These are phyloP conservation scores for Pangasius mekongensis DNA, from an alignment of 2,797 vertebrate species.

Conservation along the genomic window DNA sequence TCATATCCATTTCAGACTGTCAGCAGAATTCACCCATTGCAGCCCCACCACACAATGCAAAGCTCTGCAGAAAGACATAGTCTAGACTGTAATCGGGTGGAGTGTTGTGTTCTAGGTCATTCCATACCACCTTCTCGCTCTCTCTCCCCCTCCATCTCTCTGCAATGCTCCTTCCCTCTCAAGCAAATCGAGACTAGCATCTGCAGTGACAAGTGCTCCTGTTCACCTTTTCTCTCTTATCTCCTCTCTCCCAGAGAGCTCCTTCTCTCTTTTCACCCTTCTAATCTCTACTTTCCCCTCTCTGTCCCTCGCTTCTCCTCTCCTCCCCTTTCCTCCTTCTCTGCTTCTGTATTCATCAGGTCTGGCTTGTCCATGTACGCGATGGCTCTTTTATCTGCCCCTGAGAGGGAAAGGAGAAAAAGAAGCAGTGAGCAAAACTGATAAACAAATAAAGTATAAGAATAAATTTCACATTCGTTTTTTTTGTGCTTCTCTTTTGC, in stretches of 20 bases:
- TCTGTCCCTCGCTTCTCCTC: slow-evolving; percentile 46
- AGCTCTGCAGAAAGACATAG: slow-evolving; percentile 10
- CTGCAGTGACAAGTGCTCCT: slow-evolving; percentile 83
- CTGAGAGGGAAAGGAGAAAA: slow-evolving; percentile 31
- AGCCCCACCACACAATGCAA: not conserved
- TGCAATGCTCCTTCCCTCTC: slow-evolving; percentile 49
- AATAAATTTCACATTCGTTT: slow-evolving; percentile 38
- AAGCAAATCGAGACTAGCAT: slow-evolving; percentile 78
- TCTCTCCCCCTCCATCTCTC: slow-evolving; percentile 6
- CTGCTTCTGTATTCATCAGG: slow-evolving; percentile 50
- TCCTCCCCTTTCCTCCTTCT: slow-evolving; percentile 35
- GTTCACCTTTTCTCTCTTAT: slow-evolving; percentile 87
- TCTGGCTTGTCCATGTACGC: slow-evolving; percentile 59
- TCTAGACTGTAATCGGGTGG: slow-evolving; percentile 18
- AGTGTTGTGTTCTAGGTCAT: slow-evolving; percentile 13
- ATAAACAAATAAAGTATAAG: slow-evolving; percentile 54
- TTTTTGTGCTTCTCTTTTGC: slow-evolving; percentile 7
- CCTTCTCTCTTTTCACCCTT: slow-evolving; percentile 70
- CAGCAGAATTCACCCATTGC: not conserved
- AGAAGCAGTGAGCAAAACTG: slow-evolving; percentile 10
- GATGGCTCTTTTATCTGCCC: slow-evolving; percentile 63
- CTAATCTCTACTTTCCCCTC: slow-evolving; percentile 61
- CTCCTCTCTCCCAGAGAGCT: slow-evolving; percentile 77
- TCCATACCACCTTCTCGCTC: not conserved
- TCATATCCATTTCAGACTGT: not conserved